Evolutionary conservation across 2,888 invertebrate genomes (phyloP), one percentile per base, ranked within the genome.

Genomic region (Archips xylosteana): DNA sequence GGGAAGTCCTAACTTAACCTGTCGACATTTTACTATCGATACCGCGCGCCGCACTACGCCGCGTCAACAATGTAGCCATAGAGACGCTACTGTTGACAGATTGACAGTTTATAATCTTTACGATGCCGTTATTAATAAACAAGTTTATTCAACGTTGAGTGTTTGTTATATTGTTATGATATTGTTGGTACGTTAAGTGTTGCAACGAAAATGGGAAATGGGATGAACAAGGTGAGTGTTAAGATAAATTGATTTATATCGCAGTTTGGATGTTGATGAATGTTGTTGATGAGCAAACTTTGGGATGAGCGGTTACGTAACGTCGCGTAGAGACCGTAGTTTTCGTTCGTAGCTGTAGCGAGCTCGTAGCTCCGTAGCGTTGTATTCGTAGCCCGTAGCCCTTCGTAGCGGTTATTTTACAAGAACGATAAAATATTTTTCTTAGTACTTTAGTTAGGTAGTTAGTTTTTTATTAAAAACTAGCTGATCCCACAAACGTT

Each of bases 181-280:
- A 90, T 85, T 78, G 75, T 81, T 83, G 76, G 72, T 70, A 78
- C 83, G 83, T 75, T 76, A 82, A 78, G 79, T 79, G 78, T 78
- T 80, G 78, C 79, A 74, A 80, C 74, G 75, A 80, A 85, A 80
- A 90, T 97, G 97, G 97, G 97, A 94, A 97, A 97, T 96, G 97
- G 97, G 92, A 97, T 97, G 97, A 97, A 97, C 94, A 97, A 97
- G 97, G 97, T 97, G 92, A 95, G 91, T 85, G 49, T 15, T n/a
- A 54, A 9, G 69, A 15, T 34, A 8, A 66, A 71, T 59, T 57
- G 67, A 45, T 72, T 70, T 75, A 75, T 68, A 70, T 2, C 8
- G 3, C 15, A 9, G 54, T 60, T 42, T n/a, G 32, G 45, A 32
- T 65, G 36, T 59, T 64, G 59, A 49, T 36, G 47, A 42, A 54